Base-by-base conservation (phyloP, 1,140 invertebrate genomes). In the Ericerus pela region DNA sequence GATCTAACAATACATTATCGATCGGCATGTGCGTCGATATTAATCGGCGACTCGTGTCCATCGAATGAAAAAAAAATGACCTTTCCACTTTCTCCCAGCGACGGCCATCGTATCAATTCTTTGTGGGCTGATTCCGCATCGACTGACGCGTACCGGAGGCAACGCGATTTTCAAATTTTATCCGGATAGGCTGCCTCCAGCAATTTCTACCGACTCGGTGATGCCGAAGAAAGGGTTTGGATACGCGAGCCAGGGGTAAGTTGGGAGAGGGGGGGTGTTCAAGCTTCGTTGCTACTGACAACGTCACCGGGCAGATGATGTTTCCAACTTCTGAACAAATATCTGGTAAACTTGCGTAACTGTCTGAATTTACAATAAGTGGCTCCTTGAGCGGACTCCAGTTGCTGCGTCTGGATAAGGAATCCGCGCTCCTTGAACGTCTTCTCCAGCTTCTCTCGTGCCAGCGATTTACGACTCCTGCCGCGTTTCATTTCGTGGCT, bases 331-430 rank as follows among this genome's bases (percentile, higher is more conserved):
- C 89, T 75, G 62, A 92, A 91, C 37, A 93, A 72, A 68, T 94
- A 94, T 27, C 88, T 75, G 0, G 89, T 94, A 63, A 93, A 93
- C 67, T 93, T 94, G 58, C 88, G 74, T 11, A 94, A 69, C 64
- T 93, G 89, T 37, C 88, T 72, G 65, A 94, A 94, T 68, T 94
- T 94, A 69, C 89, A 94, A 64, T 92, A 94, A 0, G 88, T 92
- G 0, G 88, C 87, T 0, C 88, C 88, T 67, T 92, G 88, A 0
- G 88, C 88, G 0, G 87, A 89, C 66, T 91, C 86, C 27, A 92
- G 68, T 64, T 93, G 88, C 66, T 93, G 88, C 0, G 89, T 94
- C 65, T 94, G 88, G 43, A 93, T 92, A 10, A 93, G 70, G 63
- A 93, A 91, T 0, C 88, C 88, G 65, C 91, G 90, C 64, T 92